Base-by-base conservation (phyloP, 1,140 invertebrate species). In the Aphis craccivora region DNA sequence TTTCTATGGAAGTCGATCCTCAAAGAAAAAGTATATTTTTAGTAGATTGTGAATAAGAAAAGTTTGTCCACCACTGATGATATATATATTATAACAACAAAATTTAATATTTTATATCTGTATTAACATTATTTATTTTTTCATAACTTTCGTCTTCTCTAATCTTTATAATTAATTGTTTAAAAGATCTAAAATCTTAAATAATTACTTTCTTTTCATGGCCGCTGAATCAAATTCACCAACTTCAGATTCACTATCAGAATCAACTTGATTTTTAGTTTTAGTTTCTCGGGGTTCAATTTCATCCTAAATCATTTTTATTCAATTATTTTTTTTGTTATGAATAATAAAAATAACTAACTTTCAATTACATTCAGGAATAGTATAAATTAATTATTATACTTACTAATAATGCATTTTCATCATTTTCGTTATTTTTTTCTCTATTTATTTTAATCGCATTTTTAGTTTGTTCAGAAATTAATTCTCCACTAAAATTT, bases 361-460 rank as follows among this genome's bases (percentile, higher is more conserved):
- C 22, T 45, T 81, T 48, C 48, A 76, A 92, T 30, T 91, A 18
- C 7, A 35, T 76, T 45, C 1, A n/a, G 6, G 8, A 2, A 55
- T 20, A 67, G 76, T 67, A 20, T 0, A 76, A 67, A 40, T 91
- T 25, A 45, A 43, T 18, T 3, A 67, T 43, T 92, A 83, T 83
- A 30, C 67, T 30, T 93, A 93, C 91, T 55, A 93, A 55, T 45
- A 81, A 86, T 20, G 20, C 35, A 55, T 90, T 25, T 93, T 93
- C 91, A 86, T 94, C 89, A 30, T 86, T 92, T 93, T 96, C 96
- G 90, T 97, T 96, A 55, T 96, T 96, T 93, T 96, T 95, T 0
- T 94, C 94, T 43, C 92, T 93, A 11, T 94, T 95, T 93, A 93
- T 94, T 94, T 95, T 95, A 67, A 95, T 95, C 88, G 96, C 95